Percentiles rank a stretch among this genome's conserved stretches.
Evolutionary conservation across 1,140 invertebrate genomes (phyloP).

Genomic region (Zelostemma sp.): DNA sequence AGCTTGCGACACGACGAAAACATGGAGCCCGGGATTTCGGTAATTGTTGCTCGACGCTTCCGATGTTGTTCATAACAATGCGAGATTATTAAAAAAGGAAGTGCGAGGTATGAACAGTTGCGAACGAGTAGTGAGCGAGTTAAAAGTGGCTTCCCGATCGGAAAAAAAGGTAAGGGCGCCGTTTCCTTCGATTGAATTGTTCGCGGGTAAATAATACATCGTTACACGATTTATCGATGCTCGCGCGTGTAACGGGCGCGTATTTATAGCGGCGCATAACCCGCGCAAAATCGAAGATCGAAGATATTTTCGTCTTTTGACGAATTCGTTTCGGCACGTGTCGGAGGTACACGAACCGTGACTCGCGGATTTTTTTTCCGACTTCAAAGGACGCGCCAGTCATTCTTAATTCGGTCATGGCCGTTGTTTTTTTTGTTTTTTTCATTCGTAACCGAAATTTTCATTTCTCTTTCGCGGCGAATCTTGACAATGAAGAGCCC

Average conservation of each 20-base stretch:
- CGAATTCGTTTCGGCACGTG: slow-evolving; percentile 38
- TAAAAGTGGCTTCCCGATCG: slow-evolving; percentile 7
- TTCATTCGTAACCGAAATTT: no score
- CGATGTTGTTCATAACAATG: slow-evolving; percentile 9
- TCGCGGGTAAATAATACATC: slow-evolving; percentile 45
- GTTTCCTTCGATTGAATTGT: no score
- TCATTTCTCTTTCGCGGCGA: no score
- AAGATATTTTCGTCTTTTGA: slow-evolving; percentile 47
- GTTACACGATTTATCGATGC: slow-evolving; percentile 42
- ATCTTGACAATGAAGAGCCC: slow-evolving; percentile 44
- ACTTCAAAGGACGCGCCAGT: background rate
- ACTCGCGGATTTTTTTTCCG: slow-evolving; percentile 16
- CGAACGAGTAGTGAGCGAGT: slow-evolving; percentile 1
- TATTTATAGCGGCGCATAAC: slow-evolving; percentile 27
- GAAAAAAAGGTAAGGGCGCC: slow-evolving; percentile 25
- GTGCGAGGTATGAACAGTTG: slow-evolving; percentile 14
- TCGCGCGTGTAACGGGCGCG: slow-evolving; percentile 33
- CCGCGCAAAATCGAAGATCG: slow-evolving; percentile 38
- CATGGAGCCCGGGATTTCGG: slow-evolving; percentile 32
- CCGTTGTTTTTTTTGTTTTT: no score
- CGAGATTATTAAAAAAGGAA: slow-evolving; percentile 26
- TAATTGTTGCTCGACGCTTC: slow-evolving; percentile 27
- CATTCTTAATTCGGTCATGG: slow-evolving; percentile 6
- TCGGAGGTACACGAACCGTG: slow-evolving; percentile 25
- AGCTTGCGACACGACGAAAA: slow-evolving; percentile 27